Percentiles rank a stretch among this genome's conserved stretches.
These are phyloP conservation scores for Drosophila colorata DNA, from an alignment of 2,888 invertebrate genomes.

Conservation along the genomic window DNA sequence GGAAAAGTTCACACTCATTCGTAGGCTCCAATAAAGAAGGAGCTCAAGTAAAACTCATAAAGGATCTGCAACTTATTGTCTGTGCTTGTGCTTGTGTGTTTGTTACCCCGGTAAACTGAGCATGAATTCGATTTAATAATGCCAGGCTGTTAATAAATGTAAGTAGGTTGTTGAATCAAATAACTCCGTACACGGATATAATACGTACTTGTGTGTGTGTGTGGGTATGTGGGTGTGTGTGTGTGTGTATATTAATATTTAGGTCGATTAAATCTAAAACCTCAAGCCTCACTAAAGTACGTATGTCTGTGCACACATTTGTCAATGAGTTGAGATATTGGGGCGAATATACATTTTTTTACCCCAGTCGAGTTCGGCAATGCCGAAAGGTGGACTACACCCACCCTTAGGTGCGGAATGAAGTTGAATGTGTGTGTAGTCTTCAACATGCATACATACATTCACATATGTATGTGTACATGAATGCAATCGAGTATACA, in stretches of 20 bases:
- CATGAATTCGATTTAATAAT: not conserved
- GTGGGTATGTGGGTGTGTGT: not conserved
- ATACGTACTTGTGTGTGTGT: not conserved
- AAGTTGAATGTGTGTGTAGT: too few species aligned
- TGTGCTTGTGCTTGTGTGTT: not conserved
- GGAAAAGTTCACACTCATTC: slow-evolving; percentile 24
- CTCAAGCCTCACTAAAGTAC: not conserved
- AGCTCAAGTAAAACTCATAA: not conserved
- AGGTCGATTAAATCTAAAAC: not conserved
- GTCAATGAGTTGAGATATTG: not conserved
- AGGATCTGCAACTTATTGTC: slow-evolving; percentile 3
- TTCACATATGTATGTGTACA: not conserved
- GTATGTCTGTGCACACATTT: not conserved
- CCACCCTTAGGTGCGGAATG: not conserved
- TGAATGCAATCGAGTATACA: slow-evolving; percentile 4
- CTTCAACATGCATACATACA: too few species aligned
- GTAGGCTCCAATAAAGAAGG: not conserved
- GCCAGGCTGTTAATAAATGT: slow-evolving; percentile 10
- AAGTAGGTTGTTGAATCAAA: slow-evolving; percentile 2
- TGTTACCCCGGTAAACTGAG: slow-evolving; percentile 5
- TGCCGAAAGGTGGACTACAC: not conserved
- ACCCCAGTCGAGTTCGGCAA: not conserved
- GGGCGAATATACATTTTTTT: not conserved
- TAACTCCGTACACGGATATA: not conserved
- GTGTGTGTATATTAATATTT: not conserved